phyloP scores from a whole-genome alignment of 2,113 vertebrate species.

The Megalops atlanticus region DNA sequence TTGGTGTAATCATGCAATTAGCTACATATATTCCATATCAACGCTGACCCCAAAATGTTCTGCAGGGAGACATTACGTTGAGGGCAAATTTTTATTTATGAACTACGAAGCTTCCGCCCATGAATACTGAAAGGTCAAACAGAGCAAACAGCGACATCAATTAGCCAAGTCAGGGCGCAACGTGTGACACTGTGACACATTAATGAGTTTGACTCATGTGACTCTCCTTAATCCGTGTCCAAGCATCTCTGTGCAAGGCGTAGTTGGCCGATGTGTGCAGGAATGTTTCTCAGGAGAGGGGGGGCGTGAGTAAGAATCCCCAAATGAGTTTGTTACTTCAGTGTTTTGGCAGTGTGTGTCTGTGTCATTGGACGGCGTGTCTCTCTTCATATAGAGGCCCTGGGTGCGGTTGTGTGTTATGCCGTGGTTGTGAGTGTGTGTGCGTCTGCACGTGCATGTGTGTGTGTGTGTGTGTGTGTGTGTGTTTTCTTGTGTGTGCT shows the following conservation, averaged over 20 bases:
- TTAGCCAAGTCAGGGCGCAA: not conserved
- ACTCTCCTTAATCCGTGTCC: not conserved
- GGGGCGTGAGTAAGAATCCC: not conserved
- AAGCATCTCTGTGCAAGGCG: not conserved
- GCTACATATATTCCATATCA: constrained; percentile 2
- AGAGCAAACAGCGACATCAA: not conserved
- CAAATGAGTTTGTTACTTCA: too few species aligned
- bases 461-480: not conserved
- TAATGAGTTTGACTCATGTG: not conserved
- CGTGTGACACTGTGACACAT: not conserved
- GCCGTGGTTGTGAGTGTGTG: not conserved
- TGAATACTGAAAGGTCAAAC: not conserved
- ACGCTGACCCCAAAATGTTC: not conserved
- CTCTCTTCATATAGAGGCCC: not conserved
- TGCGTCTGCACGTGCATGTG: not conserved
- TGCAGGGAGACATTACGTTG: not conserved
- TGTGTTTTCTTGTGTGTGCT: not conserved
- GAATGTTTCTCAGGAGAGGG: not conserved
- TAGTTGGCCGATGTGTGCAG: not conserved
- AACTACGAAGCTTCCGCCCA: not conserved
- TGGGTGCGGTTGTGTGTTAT: too few species aligned
- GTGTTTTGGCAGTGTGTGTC: not conserved
- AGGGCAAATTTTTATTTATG: not conserved
- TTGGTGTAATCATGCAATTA: constrained; percentile 5
- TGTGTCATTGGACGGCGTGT: not conserved